Base-by-base conservation (phyloP, 2,888 invertebrate species). In the Tenthredo scrophulariae region DNA sequence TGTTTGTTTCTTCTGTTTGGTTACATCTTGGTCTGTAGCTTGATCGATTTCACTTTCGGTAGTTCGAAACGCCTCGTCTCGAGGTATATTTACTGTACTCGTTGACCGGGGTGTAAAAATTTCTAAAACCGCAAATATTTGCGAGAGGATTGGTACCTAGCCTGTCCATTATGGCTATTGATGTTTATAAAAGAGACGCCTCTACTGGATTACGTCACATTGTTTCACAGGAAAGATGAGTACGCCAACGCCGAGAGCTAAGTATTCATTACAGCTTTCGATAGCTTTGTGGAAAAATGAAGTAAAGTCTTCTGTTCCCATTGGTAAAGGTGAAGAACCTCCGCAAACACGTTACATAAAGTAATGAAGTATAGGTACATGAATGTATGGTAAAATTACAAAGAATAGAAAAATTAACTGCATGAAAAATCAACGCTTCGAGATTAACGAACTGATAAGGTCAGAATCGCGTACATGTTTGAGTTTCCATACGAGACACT, bases 101-200 rank as follows among this genome's bases (percentile, higher is more conserved):
- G 37, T 77, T 77, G 29, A 54, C 50, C 22, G 33, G 29, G 26
- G 46, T 29, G 18, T 29, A 77, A 50, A 77, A 77, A 77, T 77
- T 77, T 77, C 77, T 77, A 77, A 77, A 50, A 77, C 7, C 18
- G 54, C 54, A 77, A 77, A 77, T 77, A 77, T 77, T 77, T 26
- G 54, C 46, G 15, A 46, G 18, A 33, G 40, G 29, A 33, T 54
- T 26, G 54, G 29, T 54, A 15, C 1, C 40, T 5, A 26, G 33
- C 33, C 13, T 54, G 26, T 77, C 33, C 1, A 7, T 15, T 67
- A n/a, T 62, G 62, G n/a, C 18, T 70, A n/a, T 7, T 70, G 37
- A 26, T 29, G 54, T 77, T 77, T 29, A 77, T 46, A 77, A 33
- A 29, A 50, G 29, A 50, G 77, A 77, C n/a, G 77, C 77, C 13